Percentiles rank a stretch among this genome's conserved stretches.
Conservation (phyloP, 2,113 vertebrate species). For the Trematomus loennbergii region DNA sequence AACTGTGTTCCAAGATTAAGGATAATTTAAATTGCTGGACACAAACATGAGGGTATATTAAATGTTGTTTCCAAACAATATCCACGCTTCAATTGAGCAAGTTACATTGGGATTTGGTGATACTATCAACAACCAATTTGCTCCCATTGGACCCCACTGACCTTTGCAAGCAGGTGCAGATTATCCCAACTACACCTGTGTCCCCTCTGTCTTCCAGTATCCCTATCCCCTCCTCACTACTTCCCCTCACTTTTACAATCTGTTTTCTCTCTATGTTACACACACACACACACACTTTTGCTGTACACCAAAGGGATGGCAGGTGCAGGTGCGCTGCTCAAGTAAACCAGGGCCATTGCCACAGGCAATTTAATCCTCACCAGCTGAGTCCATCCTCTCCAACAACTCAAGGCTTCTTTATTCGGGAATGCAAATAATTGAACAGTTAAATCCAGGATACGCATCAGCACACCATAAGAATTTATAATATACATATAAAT, state of each 20-base stretch:
- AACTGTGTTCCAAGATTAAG: neutral
- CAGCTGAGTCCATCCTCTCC: constrained; percentile 50
- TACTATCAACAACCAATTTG: neutral
- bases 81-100: constrained; percentile 18
- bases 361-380: constrained; percentile 45
- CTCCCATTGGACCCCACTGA: constrained; percentile 16
- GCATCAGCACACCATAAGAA: neutral
- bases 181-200: constrained; percentile 61
- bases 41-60: neutral
- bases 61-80: neutral
- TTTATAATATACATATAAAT: constrained; percentile 8
- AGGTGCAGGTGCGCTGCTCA: constrained; percentile 49
- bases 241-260: constrained; percentile 4
- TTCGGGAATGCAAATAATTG: neutral
- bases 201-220: constrained; percentile 10
- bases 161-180: constrained; percentile 52
- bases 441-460: constrained; percentile 8
- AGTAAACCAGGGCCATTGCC: constrained; percentile 36
- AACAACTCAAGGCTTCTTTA: constrained; percentile 14
- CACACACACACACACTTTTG: constrained; percentile 6
- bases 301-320: neutral
- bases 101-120: constrained; percentile 3
- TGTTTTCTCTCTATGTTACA: neutral
- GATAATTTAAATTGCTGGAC: neutral
- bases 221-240: constrained; percentile 2